A percentile compares a stretch with the other conserved stretches of the same genome.
phyloP scores from a whole-genome alignment of 2,113 vertebrate genomes.

The Numida meleagris region DNA sequence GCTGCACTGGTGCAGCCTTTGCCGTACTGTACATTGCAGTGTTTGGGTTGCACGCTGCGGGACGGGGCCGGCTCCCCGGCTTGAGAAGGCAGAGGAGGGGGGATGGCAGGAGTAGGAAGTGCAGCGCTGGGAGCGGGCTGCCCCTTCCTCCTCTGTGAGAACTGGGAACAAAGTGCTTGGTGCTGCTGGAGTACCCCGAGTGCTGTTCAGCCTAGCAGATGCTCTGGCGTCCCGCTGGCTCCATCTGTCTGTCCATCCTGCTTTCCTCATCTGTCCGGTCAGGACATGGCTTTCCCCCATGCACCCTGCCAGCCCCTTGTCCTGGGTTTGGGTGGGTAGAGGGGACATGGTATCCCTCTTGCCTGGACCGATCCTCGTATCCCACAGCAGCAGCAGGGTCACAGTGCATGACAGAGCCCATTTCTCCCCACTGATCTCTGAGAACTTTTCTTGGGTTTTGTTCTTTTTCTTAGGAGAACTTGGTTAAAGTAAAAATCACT shows the following conservation, averaged over 20 bases:
- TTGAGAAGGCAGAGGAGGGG: no score
- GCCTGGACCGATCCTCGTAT: not conserved
- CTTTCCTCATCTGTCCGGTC: not conserved
- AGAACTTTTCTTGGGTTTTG: not conserved
- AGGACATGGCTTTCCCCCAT: no score
- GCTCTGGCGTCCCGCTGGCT: fast-evolving
- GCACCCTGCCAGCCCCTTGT: not conserved
- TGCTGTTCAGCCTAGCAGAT: not conserved
- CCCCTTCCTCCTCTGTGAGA: not conserved
- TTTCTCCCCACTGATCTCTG: not conserved
- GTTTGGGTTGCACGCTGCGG: not conserved
- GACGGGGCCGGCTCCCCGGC: not conserved
- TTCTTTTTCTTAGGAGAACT: not conserved
- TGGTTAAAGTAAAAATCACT: not conserved
- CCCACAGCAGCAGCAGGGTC: not conserved
- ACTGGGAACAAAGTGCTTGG: not conserved
- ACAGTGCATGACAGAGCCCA: not conserved
- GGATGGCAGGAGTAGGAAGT: not conserved
- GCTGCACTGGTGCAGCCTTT: not conserved
- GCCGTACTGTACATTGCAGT: not conserved
- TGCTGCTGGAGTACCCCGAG: not conserved
- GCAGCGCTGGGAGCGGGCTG: not conserved
- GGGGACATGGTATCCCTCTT: not conserved
- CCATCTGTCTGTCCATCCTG: not conserved
- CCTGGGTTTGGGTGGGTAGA: not conserved